These are phyloP conservation scores for Sarcophaga peregrina DNA, from an alignment of 1,140 invertebrate genomes.

Conservation along the genomic window DNA sequence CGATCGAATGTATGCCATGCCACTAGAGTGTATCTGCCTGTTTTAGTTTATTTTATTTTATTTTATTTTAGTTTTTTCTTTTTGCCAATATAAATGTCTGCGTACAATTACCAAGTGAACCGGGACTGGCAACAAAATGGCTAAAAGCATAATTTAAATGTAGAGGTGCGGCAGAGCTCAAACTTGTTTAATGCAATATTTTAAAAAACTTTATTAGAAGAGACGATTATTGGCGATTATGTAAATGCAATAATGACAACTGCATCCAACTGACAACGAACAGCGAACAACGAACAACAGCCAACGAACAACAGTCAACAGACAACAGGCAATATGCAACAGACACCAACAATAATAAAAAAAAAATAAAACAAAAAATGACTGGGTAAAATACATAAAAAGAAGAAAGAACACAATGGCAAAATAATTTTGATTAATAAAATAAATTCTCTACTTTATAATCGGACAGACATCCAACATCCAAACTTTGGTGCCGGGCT, in stretches of 20 bases:
- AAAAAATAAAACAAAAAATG: too few relatives aligned
- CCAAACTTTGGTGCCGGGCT: not conserved
- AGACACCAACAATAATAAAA: too few relatives aligned
- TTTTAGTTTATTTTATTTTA: not conserved
- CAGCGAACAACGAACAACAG: slow-evolving; percentile 47
- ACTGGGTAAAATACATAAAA: not conserved
- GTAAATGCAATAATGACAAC: not conserved
- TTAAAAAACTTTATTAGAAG: slow-evolving; percentile 49
- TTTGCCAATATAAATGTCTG: too few relatives aligned
- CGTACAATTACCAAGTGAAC: too few relatives aligned
- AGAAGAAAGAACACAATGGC: not conserved
- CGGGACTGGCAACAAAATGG: too few relatives aligned
- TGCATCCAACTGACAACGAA: not conserved
- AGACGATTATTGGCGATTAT: slow-evolving; percentile 17
- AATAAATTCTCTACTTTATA: slow-evolving; percentile 20
- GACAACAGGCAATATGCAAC: too few relatives aligned
- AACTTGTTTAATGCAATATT: slow-evolving; percentile 56
- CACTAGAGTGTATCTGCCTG: not conserved
- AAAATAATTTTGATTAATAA: not conserved
- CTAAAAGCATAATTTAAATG: too few relatives aligned
- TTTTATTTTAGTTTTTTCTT: too few relatives aligned
- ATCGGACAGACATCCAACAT: not conserved
- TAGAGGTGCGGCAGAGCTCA: slow-evolving; percentile 1
- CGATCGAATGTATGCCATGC: slow-evolving; percentile 2
- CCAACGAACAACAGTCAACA: not conserved